Percentiles rank a stretch among this genome's conserved stretches.
Evolutionary conservation across 2,888 invertebrate genomes (phyloP).

Genomic region (Chelonus formosanus): DNA sequence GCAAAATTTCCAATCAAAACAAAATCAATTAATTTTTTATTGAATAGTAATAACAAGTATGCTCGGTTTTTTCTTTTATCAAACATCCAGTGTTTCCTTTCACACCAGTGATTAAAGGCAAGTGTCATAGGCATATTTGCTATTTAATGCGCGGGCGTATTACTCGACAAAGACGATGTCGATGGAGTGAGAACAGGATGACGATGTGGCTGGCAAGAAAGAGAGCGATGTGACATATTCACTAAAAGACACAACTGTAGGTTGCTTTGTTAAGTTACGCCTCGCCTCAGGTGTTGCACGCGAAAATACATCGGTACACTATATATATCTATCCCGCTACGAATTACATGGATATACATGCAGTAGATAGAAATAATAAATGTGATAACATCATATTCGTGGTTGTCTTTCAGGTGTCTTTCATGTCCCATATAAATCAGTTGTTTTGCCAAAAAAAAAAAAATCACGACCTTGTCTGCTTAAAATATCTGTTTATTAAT

Average conservation of each 20-base stretch:
- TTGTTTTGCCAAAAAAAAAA: no score
- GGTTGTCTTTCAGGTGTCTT: no score
- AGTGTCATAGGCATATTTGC: slow-evolving; percentile 35
- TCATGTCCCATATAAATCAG: no score
- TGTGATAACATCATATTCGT: no score
- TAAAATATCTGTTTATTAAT: neutral
- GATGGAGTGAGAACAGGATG: slow-evolving; percentile 24
- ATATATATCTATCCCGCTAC: neutral
- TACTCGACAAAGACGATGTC: slow-evolving; percentile 19
- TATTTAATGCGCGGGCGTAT: slow-evolving; percentile 37
- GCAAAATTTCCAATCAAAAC: neutral
- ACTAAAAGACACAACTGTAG: slow-evolving; percentile 45
- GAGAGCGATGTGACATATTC: slow-evolving; percentile 33
- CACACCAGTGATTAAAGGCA: slow-evolving; percentile 38
- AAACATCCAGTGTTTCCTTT: slow-evolving; percentile 6
- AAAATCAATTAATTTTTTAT: neutral
- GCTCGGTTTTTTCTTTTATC: neutral
- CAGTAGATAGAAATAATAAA: slow-evolving; percentile 2
- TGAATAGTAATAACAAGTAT: neutral
- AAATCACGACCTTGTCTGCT: no score
- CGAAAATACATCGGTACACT: slow-evolving; percentile 20
- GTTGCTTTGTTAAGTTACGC: slow-evolving; percentile 46
- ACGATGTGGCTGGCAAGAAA: slow-evolving; percentile 12
- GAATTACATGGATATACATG: slow-evolving; percentile 21
- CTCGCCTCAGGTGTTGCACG: slow-evolving; percentile 32